These are phyloP conservation scores for Antheraea assamensis DNA, from an alignment of 2,888 invertebrate species.

Conservation along the genomic window DNA sequence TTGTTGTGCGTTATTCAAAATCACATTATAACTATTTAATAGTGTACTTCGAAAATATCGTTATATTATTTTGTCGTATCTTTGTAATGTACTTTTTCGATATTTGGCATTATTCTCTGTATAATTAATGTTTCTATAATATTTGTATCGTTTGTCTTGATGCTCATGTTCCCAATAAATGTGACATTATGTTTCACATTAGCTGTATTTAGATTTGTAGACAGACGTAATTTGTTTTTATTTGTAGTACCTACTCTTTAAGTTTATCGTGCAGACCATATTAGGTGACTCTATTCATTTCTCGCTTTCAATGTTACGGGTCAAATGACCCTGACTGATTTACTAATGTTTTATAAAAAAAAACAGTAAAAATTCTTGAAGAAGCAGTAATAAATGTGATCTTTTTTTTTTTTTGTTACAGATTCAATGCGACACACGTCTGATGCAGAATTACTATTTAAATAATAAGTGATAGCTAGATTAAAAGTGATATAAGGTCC, in stretches of 20 bases:
- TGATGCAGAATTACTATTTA: slow-evolving; percentile 44
- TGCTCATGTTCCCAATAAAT: slow-evolving; percentile 16
- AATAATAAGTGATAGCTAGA: slow-evolving; percentile 27
- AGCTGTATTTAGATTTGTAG: slow-evolving; percentile 14
- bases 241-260: not conserved
- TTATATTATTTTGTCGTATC: no score
- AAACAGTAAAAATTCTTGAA: not conserved
- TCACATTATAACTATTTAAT: no score
- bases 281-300: slow-evolving; percentile 16
- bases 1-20: not conserved
- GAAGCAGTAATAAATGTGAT: slow-evolving; percentile 18
- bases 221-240: slow-evolving; percentile 16
- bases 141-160: slow-evolving; percentile 15
- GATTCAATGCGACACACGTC: slow-evolving; percentile 60
- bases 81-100: no score
- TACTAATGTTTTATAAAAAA: slow-evolving; percentile 15
- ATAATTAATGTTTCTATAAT: not conserved
- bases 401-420: slow-evolving; percentile 59
- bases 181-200: slow-evolving; percentile 14
- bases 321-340: slow-evolving; percentile 12
- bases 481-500: slow-evolving; percentile 41
- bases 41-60: not conserved
- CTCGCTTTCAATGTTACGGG: slow-evolving; percentile 17
- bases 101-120: not conserved
- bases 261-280: not conserved